These are phyloP conservation scores for Anguilla rostrata DNA, from an alignment of 2,113 vertebrate species.

Conservation along the genomic window DNA sequence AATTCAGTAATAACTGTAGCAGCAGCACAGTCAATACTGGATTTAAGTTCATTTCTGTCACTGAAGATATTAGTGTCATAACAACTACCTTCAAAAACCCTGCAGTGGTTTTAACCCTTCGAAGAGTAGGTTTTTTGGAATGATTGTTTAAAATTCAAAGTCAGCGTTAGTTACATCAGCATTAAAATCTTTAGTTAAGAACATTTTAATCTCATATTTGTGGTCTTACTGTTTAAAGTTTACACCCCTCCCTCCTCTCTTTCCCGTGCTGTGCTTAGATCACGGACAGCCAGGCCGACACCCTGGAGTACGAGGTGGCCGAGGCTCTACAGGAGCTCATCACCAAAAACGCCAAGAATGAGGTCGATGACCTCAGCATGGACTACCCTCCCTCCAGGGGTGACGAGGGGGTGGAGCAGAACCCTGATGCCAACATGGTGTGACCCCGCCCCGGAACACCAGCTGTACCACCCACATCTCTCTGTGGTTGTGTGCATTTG, in stretches of 20 bases:
- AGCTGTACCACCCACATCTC: slow-evolving; percentile 6
- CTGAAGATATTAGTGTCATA: not conserved
- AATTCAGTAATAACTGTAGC: not conserved
- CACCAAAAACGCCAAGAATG: slow-evolving; percentile 86
- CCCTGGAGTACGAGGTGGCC: slow-evolving; percentile 94
- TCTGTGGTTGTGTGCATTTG: not conserved
- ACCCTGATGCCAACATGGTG: slow-evolving; percentile 75
- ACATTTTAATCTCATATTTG: too few relatives aligned
- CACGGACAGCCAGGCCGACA: slow-evolving; percentile 92
- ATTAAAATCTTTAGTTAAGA: too few relatives aligned
- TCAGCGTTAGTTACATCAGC: too few relatives aligned
- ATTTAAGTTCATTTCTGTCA: not conserved
- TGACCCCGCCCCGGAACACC: not conserved
- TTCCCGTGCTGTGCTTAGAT: slow-evolving; percentile 69
- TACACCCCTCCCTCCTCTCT: not conserved
- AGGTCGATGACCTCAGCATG: slow-evolving; percentile 72
- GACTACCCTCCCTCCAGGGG: slow-evolving; percentile 64
- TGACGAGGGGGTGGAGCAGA: slow-evolving; percentile 65
- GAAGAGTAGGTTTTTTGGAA: too few relatives aligned
- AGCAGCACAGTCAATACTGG: not conserved
- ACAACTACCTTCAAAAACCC: not conserved
- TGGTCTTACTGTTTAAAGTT: too few relatives aligned
- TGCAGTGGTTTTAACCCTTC: too few relatives aligned
- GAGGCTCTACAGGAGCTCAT: slow-evolving; percentile 92
- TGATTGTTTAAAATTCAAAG: too few relatives aligned